Base-by-base conservation (phyloP, 2,797 vertebrate species). In the Molossus alvarezi region DNA sequence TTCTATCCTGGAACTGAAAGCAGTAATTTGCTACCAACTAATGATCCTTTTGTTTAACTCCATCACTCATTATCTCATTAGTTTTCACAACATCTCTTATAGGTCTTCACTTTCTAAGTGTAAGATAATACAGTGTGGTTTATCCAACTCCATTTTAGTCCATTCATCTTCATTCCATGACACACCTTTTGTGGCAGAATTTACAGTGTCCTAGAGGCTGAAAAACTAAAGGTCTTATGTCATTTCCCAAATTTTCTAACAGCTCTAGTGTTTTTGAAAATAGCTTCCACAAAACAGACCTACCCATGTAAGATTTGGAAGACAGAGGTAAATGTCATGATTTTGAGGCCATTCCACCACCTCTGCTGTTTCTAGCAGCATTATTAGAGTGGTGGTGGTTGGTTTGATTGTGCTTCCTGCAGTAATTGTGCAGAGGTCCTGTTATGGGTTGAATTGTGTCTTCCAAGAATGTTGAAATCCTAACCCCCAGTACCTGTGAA, bases 11-110 rank as follows among this genome's bases (percentile, higher is more conserved):
- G 65, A 69, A 48, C 58, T 76, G 20, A 90, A 69, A 86, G 53
- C 57, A 60, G 41, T 82, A 82, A 72, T 75, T 93, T 29, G 72
- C 53, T 94, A 51, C 45, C 27, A 88, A 48, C 33, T 62, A 60
- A 91, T 25, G 67, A 80, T n/a, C 17, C n/a, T 55, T 5, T 62
- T 58, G 27, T 73, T 93, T 72, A 73, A 91, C 15, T 77, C 41
- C 13, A 53, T 62, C 11, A 29, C 13, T 81, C 55, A 33, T 62
- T 85, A 81, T 45, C 69, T 55, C 33, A 58, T 81, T 60, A 81
- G 25, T 41, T 14, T 83, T 96, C 14, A 48, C 20, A 77, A 20
- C 11, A 48, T 76, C 48, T 87, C 64, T 64, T 69, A 48, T 0
- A 72, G 72, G 13, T 80, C 73, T 93, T 53, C 15, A 23, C 45